Evolutionary conservation across 2,888 invertebrate genomes (phyloP).

Genomic region (Rhynchonema sp.): DNA sequence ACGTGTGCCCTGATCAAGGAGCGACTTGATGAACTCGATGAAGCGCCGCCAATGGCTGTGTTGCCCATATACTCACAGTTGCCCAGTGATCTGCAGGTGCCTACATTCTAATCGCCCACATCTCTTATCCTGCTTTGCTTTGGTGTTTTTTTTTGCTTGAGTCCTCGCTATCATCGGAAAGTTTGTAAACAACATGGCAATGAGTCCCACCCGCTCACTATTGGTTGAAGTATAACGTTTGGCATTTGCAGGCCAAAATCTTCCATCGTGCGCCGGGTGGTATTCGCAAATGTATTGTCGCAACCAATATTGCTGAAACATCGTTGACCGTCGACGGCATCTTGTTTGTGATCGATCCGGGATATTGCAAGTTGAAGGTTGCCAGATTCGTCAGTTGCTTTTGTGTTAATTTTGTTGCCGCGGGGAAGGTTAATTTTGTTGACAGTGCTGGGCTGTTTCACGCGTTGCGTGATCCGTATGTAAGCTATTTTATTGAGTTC

Average conservation of each 20-base stretch:
- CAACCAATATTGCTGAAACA: slow-evolving; percentile 89
- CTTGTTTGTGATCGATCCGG: slow-evolving; percentile 91
- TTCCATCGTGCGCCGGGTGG: slow-evolving; percentile 92
- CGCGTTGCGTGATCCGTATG: no score
- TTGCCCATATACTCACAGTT: slow-evolving; percentile 95
- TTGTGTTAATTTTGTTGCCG: no score
- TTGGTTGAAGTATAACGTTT: not conserved
- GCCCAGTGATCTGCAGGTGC: slow-evolving; percentile 64
- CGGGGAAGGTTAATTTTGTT: no score
- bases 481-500: no score
- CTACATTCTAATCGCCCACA: slow-evolving; percentile 92
- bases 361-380: slow-evolving; percentile 83
- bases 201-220: not conserved
- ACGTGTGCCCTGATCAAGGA: slow-evolving; percentile 37
- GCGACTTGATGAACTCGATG: slow-evolving; percentile 67
- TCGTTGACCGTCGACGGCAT: slow-evolving; percentile 49
- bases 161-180: no score
- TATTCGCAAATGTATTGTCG: slow-evolving; percentile 87
- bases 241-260: slow-evolving; percentile 64
- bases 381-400: not conserved
- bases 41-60: slow-evolving; percentile 75
- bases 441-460: no score
- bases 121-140: no score
- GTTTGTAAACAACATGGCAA: not conserved
- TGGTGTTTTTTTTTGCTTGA: no score